These are phyloP conservation scores for Bombus confusus DNA, from an alignment of 1,140 invertebrate species.

Conservation along the genomic window DNA sequence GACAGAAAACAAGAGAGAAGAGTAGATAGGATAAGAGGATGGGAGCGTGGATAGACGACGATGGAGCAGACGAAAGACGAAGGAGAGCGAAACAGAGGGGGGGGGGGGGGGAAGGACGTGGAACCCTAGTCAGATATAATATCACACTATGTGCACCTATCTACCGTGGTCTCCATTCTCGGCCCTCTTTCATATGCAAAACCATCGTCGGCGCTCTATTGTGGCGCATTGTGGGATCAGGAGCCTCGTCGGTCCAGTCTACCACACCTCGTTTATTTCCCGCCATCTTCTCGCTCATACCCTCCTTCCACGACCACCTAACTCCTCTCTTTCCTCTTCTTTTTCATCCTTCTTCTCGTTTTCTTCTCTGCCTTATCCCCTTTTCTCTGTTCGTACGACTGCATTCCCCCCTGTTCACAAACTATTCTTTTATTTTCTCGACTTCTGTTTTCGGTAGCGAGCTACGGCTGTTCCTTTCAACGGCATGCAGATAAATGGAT, in stretches of 20 bases:
- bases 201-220: conserved; percentile 75
- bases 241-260: conserved; percentile 74
- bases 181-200: conserved; percentile 80
- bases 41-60: neutral
- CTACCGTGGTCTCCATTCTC: conserved; percentile 67
- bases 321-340: neutral
- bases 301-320: neutral
- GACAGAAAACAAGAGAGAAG: neutral
- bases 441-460: conserved; percentile 35
- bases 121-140: conserved; percentile 69
- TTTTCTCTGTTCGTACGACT: conserved; percentile 11
- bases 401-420: neutral
- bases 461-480: conserved; percentile 63
- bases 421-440: conserved; percentile 47
- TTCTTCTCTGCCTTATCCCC: neutral
- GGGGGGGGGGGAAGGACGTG: conserved; percentile 23
- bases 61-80: conserved; percentile 10
- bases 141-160: conserved; percentile 66
- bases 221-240: conserved; percentile 76
- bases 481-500: conserved; percentile 73
- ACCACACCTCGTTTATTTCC: conserved; percentile 78
- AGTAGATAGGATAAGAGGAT: conserved; percentile 24
- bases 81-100: conserved; percentile 1
- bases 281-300: conserved; percentile 50
- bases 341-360: conserved; percentile 17